Evolutionary conservation across 2,797 vertebrate species (phyloP).

Genomic region (Spinus pinus): DNA sequence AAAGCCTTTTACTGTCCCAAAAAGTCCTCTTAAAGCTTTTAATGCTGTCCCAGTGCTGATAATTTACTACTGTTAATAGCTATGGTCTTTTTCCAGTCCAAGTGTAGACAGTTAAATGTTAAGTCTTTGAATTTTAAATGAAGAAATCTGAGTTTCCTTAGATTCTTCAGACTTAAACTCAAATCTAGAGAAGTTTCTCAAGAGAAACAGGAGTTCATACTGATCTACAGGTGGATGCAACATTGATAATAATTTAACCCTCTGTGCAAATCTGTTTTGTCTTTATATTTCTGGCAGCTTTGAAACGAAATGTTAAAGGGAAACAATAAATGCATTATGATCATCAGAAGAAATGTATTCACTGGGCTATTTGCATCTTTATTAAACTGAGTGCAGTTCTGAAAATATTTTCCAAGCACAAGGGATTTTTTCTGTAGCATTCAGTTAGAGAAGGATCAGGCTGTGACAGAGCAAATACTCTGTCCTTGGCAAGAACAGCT

Average conservation of each 20-base stretch:
- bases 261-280: background rate
- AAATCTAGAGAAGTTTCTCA: background rate
- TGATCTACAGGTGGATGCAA: background rate
- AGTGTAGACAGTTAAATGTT: conserved; percentile 10
- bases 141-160: background rate
- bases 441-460: background rate
- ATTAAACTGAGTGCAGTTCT: background rate
- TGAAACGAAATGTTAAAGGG: background rate
- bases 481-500: background rate
- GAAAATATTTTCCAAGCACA: background rate
- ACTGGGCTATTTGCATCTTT: background rate
- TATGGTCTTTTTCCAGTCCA: background rate
- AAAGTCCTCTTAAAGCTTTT: conserved; percentile 48
- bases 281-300: background rate
- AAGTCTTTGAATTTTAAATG: background rate
- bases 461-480: background rate
- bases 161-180: background rate
- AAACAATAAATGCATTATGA: background rate
- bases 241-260: background rate
- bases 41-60: conserved; percentile 11
- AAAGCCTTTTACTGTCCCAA: conserved; percentile 38
- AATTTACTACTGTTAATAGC: conserved; percentile 29
- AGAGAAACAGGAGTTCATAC: background rate
- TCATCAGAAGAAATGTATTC: background rate
- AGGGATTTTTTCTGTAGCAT: background rate